Conservation (phyloP, 2,888 invertebrate species). For the Caenorhabditis sp. region DNA sequence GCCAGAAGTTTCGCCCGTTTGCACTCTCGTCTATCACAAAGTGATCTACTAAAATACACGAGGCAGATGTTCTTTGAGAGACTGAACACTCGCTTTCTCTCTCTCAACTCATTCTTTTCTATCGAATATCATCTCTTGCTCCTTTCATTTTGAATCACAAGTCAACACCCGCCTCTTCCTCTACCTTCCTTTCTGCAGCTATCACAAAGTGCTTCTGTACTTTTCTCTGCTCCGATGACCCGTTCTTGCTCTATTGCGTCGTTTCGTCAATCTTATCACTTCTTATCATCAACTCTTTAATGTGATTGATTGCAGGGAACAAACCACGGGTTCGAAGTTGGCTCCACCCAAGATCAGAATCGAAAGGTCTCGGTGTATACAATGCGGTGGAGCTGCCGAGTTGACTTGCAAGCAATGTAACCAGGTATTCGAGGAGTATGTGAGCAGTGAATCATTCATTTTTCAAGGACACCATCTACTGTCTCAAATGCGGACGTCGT, state of each 20-base stretch:
- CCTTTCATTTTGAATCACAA: neutral
- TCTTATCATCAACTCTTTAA: neutral
- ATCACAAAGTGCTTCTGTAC: slow-evolving; percentile 1
- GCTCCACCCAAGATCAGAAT: slow-evolving; percentile 36
- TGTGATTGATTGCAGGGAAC: slow-evolving; percentile 28
- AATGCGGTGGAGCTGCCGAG: slow-evolving; percentile 12
- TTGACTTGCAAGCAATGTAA: slow-evolving; percentile 26
- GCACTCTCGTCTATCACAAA: slow-evolving; percentile 11
- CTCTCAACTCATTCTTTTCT: neutral
- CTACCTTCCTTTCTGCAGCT: neutral
- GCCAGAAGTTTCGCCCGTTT: neutral
- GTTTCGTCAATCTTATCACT: slow-evolving; percentile 6
- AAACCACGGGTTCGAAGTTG: slow-evolving; percentile 51
- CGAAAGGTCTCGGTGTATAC: slow-evolving; percentile 31
- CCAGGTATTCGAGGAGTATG: neutral
- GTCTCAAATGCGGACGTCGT: slow-evolving; percentile 37
- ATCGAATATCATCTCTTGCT: neutral
- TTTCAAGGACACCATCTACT: slow-evolving; percentile 28
- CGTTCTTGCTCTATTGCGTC: slow-evolving; percentile 1
- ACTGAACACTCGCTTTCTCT: neutral
- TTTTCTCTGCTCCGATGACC: neutral
- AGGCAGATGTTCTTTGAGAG: slow-evolving; percentile 45
- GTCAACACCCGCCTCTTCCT: slow-evolving; percentile 6
- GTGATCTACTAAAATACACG: slow-evolving; percentile 17
- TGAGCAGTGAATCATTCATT: too few relatives aligned